A percentile compares a stretch with the other conserved stretches of the same genome.
These are phyloP conservation scores for Lordiphosa mommai DNA, from an alignment of 1,140 invertebrate species.

Conservation along the genomic window DNA sequence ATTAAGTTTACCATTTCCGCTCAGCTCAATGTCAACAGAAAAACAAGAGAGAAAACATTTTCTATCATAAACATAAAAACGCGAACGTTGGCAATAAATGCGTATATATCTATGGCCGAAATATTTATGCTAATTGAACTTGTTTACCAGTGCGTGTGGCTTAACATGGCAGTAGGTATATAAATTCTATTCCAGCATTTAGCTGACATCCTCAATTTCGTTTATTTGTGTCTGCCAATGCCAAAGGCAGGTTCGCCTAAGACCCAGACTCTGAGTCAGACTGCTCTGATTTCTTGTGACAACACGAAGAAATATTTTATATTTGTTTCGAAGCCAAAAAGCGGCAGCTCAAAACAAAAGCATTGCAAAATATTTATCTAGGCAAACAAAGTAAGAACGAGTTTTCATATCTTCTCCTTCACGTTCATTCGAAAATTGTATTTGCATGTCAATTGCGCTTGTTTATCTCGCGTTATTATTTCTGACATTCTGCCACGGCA, in stretches of 20 bases:
- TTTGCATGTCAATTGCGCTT: slow-evolving; percentile 74
- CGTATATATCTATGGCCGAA: slow-evolving; percentile 51
- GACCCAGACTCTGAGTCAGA: slow-evolving; percentile 19
- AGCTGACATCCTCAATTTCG: slow-evolving; percentile 67
- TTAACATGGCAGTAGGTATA: slow-evolving; percentile 23
- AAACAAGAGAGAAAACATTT: slow-evolving; percentile 21
- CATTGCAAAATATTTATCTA: slow-evolving; percentile 52
- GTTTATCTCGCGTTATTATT: slow-evolving; percentile 74
- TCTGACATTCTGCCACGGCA: slow-evolving; percentile 53
- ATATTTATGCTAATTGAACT: slow-evolving; percentile 74
- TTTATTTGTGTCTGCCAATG: slow-evolving; percentile 52
- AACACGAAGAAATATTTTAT: slow-evolving; percentile 67
- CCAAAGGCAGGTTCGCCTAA: slow-evolving; percentile 50
- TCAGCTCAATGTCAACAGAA: slow-evolving; percentile 42
- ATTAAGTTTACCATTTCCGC: slow-evolving; percentile 57
- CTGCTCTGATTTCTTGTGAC: slow-evolving; percentile 61
- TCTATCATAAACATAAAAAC: slow-evolving; percentile 72
- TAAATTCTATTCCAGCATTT: slow-evolving; percentile 25
- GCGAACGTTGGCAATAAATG: slow-evolving; percentile 73
- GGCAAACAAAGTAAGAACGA: slow-evolving; percentile 5
- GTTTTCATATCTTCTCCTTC: slow-evolving; percentile 25
- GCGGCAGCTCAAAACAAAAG: slow-evolving; percentile 52
- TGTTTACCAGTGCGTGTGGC: slow-evolving; percentile 72
- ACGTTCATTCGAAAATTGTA: slow-evolving; percentile 53
- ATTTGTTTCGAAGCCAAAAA: slow-evolving; percentile 58